These are phyloP conservation scores for Chloebia gouldiae DNA, from an alignment of 2,113 vertebrate species.

Conservation along the genomic window DNA sequence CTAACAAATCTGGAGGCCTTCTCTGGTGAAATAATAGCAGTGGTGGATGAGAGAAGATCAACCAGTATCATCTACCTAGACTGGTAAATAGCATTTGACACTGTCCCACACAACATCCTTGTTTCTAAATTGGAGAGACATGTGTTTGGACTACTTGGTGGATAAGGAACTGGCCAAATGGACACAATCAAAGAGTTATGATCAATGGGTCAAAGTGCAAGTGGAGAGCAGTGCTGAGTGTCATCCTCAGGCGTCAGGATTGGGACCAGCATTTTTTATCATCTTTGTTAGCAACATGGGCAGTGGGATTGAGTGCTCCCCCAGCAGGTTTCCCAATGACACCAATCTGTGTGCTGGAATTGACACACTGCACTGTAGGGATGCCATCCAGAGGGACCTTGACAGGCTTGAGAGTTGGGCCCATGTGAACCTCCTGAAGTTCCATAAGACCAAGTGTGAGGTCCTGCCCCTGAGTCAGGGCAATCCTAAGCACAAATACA, in stretches of 20 bases:
- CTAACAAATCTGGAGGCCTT: neutral
- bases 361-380: neutral
- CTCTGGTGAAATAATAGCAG: neutral
- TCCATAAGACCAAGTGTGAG: neutral
- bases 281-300: neutral
- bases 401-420: neutral
- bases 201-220: neutral
- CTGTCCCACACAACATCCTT: neutral
- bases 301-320: neutral
- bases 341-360: neutral
- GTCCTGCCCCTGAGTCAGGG: neutral
- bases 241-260: fast-evolving
- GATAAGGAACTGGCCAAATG: neutral
- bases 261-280: no score
- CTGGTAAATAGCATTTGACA: neutral
- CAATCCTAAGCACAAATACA: neutral
- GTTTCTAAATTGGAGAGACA: neutral
- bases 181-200: no score
- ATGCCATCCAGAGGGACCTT: neutral
- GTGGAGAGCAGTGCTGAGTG: neutral
- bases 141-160: neutral
- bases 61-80: neutral
- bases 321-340: neutral
- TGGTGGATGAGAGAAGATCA: neutral
- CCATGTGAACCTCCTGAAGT: neutral